These are phyloP conservation scores for Drosophila phalerata DNA, from an alignment of 2,888 invertebrate genomes.

Conservation along the genomic window DNA sequence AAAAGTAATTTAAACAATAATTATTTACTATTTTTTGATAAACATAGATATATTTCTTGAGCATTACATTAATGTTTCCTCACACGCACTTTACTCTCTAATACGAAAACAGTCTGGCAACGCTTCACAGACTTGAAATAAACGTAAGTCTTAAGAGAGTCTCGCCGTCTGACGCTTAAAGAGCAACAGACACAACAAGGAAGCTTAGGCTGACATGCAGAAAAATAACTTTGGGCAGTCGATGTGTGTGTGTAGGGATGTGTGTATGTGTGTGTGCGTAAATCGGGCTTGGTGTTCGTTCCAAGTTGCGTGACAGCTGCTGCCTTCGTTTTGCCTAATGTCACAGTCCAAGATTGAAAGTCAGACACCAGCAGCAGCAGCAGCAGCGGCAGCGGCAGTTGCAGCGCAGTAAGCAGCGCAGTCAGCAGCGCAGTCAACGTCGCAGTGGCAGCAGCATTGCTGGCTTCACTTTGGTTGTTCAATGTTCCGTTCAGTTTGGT, in stretches of 20 bases:
- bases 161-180: constrained; percentile 2
- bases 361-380: constrained; percentile 32
- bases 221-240: constrained; percentile 18
- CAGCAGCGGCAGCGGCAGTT: constrained; percentile 25
- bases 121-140: constrained; percentile 13
- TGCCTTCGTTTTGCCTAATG: constrained; percentile 13
- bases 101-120: constrained; percentile 29
- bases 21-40: too few species aligned
- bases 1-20: too few species aligned
- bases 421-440: constrained; percentile 34
- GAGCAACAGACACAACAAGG: constrained; percentile 38
- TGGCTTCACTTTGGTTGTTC: constrained; percentile 43
- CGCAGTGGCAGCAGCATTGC: constrained; percentile 5
- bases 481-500: constrained; percentile 68
- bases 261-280: constrained; percentile 15
- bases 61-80: too few species aligned
- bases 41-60: too few species aligned
- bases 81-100: not conserved
- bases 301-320: constrained; percentile 46
- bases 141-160: constrained; percentile 45
- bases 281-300: constrained; percentile 2
- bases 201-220: constrained; percentile 20
- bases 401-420: constrained; percentile 14
- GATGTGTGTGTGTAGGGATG: constrained; percentile 1
- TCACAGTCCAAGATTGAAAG: constrained; percentile 56